phyloP scores from a whole-genome alignment of 2,113 vertebrate genomes.

The Nesogale talazaci region DNA sequence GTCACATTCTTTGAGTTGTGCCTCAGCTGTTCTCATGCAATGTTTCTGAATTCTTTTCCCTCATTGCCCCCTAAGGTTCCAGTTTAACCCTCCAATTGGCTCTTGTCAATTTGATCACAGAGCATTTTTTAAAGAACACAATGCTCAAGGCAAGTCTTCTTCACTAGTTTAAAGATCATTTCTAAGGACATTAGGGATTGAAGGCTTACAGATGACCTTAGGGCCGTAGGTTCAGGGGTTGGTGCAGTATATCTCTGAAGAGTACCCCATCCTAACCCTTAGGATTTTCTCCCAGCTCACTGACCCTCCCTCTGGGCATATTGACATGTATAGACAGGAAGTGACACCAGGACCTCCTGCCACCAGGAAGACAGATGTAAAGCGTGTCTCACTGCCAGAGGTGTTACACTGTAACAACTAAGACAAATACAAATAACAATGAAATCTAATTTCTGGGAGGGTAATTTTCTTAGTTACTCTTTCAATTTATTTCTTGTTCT shows the following conservation, averaged over 20 bases:
- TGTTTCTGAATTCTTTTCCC: no score
- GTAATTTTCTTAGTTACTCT: background rate
- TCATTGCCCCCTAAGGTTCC: no score
- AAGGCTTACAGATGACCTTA: background rate
- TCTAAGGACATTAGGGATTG: background rate
- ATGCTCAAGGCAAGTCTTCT: no score
- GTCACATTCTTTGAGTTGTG: no score
- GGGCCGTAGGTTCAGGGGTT: background rate
- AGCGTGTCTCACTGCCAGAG: background rate
- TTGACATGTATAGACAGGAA: background rate
- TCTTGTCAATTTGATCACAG: no score
- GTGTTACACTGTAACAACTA: background rate
- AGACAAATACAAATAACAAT: background rate
- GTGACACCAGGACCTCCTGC: background rate
- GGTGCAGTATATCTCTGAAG: background rate
- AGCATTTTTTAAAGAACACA: no score
- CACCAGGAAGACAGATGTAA: background rate
- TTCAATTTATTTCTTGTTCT: background rate
- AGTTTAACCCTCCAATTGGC: no score
- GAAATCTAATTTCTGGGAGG: background rate
- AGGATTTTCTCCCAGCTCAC: background rate
- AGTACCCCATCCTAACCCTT: background rate
- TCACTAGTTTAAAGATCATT: background rate
- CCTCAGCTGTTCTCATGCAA: no score
- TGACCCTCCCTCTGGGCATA: background rate